A percentile compares a stretch with the other conserved stretches of the same genome.
These are phyloP conservation scores for Tridacna crocea DNA, from an alignment of 2,888 invertebrate genomes.

Conservation along the genomic window DNA sequence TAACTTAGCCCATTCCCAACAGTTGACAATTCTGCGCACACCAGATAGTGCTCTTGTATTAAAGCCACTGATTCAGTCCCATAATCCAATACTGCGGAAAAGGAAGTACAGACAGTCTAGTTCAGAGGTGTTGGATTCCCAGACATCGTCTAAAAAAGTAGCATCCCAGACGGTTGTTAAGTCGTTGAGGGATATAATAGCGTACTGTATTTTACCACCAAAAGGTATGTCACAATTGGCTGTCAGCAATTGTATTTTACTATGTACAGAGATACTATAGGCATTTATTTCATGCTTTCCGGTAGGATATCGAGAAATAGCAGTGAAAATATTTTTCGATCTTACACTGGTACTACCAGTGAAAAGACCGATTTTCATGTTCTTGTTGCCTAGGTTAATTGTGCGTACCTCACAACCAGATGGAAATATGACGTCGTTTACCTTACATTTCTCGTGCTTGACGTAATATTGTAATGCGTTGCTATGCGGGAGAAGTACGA, in stretches of 20 bases:
- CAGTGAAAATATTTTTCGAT: no score
- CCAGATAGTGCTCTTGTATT: slow-evolving; percentile 74
- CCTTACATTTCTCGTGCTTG: no score
- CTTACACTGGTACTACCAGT: no score
- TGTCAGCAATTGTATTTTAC: no score
- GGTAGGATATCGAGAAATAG: no score
- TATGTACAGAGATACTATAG: background rate
- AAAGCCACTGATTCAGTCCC: slow-evolving; percentile 74
- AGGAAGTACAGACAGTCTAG: slow-evolving; percentile 66
- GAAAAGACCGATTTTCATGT: no score
- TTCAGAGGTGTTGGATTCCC: background rate
- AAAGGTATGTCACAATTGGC: slow-evolving; percentile 55
- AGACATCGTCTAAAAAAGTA: slow-evolving; percentile 36
- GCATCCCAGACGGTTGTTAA: slow-evolving; percentile 45
- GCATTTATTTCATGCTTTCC: background rate
- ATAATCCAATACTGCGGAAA: slow-evolving; percentile 80
- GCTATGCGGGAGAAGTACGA: no score
- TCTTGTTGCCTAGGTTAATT: no score
- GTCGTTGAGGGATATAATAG: slow-evolving; percentile 66
- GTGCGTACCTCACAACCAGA: no score
- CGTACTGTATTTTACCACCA: slow-evolving; percentile 69
- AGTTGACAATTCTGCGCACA: slow-evolving; percentile 76
- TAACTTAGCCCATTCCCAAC: slow-evolving; percentile 75
- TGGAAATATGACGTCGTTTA: no score
- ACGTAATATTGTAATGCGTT: no score